Evolutionary conservation across 2,888 invertebrate species (phyloP).

Genomic region (Strigamia transsilvanica): DNA sequence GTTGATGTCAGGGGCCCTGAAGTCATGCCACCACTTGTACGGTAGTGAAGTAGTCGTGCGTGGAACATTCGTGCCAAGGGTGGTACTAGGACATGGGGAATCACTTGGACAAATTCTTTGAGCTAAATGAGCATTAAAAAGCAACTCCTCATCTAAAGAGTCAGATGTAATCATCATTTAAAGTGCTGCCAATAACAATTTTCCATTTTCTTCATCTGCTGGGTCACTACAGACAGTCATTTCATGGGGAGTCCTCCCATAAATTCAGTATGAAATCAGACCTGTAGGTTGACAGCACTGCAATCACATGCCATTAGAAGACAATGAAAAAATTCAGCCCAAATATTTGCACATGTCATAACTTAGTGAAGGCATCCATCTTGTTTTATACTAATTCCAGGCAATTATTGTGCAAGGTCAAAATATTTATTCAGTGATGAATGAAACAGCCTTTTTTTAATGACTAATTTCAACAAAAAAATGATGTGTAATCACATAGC

Average conservation of each 20-base stretch:
- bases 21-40: no score
- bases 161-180: constrained; percentile 4
- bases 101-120: neutral
- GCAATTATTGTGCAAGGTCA: constrained; percentile 29
- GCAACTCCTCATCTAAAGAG: neutral
- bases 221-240: neutral
- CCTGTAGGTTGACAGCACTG: constrained; percentile 3
- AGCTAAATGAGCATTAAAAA: neutral
- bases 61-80: neutral
- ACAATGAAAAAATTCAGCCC: neutral
- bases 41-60: no score
- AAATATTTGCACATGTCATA: neutral
- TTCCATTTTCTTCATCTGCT: neutral
- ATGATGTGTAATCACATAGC: constrained; percentile 18
- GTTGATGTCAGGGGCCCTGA: no score
- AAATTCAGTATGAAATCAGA: neutral
- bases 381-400: neutral
- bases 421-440: constrained; percentile 9
- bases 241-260: constrained; percentile 13
- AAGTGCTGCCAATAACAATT: constrained; percentile 7
- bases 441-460: constrained; percentile 37
- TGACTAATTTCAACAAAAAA: constrained; percentile 8
- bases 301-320: constrained; percentile 19
- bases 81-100: neutral
- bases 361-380: neutral